Percentiles rank a stretch among this genome's conserved stretches.
phyloP scores from a whole-genome alignment of 2,888 invertebrate genomes.

The Lysandra coridon region DNA sequence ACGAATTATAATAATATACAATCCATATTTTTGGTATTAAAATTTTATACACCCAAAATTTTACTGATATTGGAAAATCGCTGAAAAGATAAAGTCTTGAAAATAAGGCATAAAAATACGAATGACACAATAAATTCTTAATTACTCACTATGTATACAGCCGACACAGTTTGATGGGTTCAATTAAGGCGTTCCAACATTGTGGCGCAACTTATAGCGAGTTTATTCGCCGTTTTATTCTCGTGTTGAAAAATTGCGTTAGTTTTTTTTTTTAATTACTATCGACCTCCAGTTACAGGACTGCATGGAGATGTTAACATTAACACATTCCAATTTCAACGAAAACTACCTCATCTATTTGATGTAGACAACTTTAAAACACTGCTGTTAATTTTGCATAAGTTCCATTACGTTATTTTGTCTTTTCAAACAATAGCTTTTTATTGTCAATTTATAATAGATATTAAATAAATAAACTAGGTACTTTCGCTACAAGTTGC shows the following conservation, averaged over 20 bases:
- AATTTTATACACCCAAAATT: neutral
- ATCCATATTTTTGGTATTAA: neutral
- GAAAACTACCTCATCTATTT: too few species aligned
- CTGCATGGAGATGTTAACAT: too few species aligned
- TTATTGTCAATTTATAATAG: too few species aligned
- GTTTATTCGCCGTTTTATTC: neutral
- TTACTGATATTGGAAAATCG: neutral
- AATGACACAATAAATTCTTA: constrained; percentile 21
- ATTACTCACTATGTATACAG: constrained; percentile 27
- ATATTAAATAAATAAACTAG: neutral
- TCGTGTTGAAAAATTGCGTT: constrained; percentile 5
- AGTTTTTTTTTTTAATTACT: neutral
- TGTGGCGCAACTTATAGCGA: constrained; percentile 17
- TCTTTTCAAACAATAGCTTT: too few species aligned
- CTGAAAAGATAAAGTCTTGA: constrained; percentile 3
- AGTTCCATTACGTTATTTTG: too few species aligned
- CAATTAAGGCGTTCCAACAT: constrained; percentile 20
- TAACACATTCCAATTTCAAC: too few species aligned
- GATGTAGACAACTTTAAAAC: too few species aligned
- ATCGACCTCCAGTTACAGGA: neutral
- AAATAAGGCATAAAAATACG: constrained; percentile 19
- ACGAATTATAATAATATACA: neutral
- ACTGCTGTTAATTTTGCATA: too few species aligned
- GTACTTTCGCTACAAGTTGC: neutral
- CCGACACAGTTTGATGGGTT: constrained; percentile 26